Evolutionary conservation across 2,888 invertebrate genomes (phyloP).

Genomic region (Ectemnius cavifrons): DNA sequence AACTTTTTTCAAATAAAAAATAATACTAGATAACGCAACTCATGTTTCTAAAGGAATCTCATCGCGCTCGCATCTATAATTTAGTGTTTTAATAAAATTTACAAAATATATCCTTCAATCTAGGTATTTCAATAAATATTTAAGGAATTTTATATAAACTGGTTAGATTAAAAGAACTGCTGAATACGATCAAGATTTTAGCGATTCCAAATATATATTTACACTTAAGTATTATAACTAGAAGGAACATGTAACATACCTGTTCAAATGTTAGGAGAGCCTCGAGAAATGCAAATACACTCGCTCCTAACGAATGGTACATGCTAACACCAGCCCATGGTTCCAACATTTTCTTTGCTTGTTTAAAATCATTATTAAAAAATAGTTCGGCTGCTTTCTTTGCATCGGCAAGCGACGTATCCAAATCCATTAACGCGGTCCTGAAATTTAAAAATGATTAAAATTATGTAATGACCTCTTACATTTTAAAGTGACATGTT

Average conservation of each 20-base stretch:
- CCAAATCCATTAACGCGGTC: constrained; percentile 81
- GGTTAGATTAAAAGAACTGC: too few relatives aligned
- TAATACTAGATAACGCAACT: too few relatives aligned
- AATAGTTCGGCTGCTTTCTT: constrained; percentile 91
- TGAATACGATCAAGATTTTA: too few relatives aligned
- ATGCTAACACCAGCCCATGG: constrained; percentile 91
- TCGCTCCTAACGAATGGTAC: constrained; percentile 94
- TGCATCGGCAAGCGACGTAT: constrained; percentile 87
- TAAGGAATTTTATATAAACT: too few relatives aligned
- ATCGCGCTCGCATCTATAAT: too few relatives aligned
- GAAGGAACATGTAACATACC: constrained; percentile 50
- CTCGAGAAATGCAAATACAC: constrained; percentile 93
- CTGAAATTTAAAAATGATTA: constrained; percentile 53
- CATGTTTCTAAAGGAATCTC: too few relatives aligned
- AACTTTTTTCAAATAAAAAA: too few relatives aligned
- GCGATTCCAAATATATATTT: too few relatives aligned
- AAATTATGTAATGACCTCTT: neutral
- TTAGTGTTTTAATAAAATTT: too few relatives aligned
- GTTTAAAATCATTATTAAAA: constrained; percentile 93
- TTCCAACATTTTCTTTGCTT: constrained; percentile 88
- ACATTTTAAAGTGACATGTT: neutral
- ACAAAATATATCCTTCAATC: too few relatives aligned
- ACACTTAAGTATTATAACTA: too few relatives aligned
- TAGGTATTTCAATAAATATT: too few relatives aligned
- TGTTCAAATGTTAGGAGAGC: constrained; percentile 96